A percentile compares a stretch with the other conserved stretches of the same genome.
phyloP scores from a whole-genome alignment of 2,797 vertebrate genomes.

The Coracias cyanogaster region DNA sequence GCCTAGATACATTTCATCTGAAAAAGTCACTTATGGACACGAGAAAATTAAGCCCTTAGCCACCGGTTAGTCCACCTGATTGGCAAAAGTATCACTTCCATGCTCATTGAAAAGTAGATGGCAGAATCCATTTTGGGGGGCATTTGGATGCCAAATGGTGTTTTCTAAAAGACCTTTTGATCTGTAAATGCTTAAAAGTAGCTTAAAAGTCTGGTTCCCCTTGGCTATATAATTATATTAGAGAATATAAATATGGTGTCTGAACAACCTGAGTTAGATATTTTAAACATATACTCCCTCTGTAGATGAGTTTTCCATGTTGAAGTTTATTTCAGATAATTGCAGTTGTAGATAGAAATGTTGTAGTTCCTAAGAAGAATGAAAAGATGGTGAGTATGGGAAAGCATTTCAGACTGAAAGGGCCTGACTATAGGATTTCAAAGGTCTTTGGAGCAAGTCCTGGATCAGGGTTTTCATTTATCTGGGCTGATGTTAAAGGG shows the following conservation, averaged over 20 bases:
- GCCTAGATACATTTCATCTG: background rate
- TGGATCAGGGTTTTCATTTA: background rate
- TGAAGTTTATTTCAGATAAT: conserved; percentile 42
- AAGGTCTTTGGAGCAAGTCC: background rate
- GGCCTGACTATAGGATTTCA: background rate
- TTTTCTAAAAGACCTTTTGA: background rate
- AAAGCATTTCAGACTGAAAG: background rate
- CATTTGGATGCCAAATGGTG: background rate
- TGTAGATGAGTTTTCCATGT: conserved; percentile 22
- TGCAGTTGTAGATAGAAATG: conserved; percentile 38
- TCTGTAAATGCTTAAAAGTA: background rate
- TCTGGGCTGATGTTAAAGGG: background rate
- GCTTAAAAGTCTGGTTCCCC: background rate
- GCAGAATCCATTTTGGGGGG: background rate
- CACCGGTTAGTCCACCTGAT: background rate
- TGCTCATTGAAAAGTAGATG: background rate
- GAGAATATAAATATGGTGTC: background rate
- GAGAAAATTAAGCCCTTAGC: background rate
- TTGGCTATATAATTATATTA: background rate
- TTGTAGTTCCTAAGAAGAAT: background rate
- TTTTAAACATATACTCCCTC: background rate
- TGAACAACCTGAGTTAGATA: background rate
- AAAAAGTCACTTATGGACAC: background rate
- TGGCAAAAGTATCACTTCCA: background rate
- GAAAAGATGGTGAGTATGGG: background rate